These are phyloP conservation scores for Cydia pomonella DNA, from an alignment of 1,140 invertebrate genomes.

Conservation along the genomic window DNA sequence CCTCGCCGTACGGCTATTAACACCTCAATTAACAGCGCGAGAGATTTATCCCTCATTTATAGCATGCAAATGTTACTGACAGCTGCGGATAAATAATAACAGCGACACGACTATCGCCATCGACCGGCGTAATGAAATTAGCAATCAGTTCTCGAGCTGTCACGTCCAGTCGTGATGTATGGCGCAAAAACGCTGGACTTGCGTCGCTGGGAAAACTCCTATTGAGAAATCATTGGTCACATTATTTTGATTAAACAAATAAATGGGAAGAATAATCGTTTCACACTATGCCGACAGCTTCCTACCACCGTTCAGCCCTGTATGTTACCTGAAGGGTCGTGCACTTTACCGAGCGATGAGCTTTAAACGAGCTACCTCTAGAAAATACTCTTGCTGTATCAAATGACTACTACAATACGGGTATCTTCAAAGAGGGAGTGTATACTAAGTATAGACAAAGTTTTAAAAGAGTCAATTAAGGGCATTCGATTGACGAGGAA, in stretches of 20 bases:
- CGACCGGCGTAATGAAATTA: conserved; percentile 28
- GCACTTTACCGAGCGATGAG: no score
- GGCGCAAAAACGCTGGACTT: conserved; percentile 3
- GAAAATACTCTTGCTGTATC: no score
- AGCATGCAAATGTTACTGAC: conserved; percentile 30
- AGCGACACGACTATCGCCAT: background rate
- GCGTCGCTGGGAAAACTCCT: conserved; percentile 19
- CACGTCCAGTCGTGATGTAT: conserved; percentile 10
- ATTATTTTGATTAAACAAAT: background rate
- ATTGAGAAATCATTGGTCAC: background rate
- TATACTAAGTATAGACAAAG: no score
- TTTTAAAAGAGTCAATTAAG: no score
- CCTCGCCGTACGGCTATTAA: conserved; percentile 2
- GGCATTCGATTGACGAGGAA: no score
- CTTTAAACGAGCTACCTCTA: no score
- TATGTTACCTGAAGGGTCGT: no score
- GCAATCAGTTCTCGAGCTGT: conserved; percentile 28
- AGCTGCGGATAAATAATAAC: conserved; percentile 27
- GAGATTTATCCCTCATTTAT: conserved; percentile 27
- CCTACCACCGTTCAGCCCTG: no score
- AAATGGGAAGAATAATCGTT: background rate
- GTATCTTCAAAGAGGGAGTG: no score
- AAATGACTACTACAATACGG: no score
- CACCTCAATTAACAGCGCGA: conserved; percentile 19
- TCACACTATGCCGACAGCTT: background rate